Percentiles rank a stretch among this genome's conserved stretches.
Evolutionary conservation across 2,888 invertebrate species (phyloP).

Genomic region (Euclidia mi): DNA sequence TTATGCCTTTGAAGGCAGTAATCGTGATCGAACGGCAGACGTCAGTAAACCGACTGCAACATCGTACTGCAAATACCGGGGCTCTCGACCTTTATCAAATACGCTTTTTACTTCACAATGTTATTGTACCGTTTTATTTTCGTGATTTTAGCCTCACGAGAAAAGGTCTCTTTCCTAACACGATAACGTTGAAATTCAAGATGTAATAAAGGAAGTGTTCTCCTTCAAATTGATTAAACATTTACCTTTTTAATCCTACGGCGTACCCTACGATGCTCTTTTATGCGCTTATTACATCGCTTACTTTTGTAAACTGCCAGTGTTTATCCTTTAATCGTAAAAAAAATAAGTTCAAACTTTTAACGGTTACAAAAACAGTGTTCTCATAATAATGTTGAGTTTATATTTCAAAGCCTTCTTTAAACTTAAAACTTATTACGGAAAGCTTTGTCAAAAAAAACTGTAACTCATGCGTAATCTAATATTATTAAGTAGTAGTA

Average conservation of each 20-base stretch:
- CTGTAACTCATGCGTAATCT: slow-evolving; percentile 37
- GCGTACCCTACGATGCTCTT: slow-evolving; percentile 17
- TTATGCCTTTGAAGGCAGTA: slow-evolving; percentile 66
- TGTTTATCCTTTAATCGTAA: background rate
- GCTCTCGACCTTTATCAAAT: slow-evolving; percentile 49
- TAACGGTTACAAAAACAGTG: slow-evolving; percentile 1
- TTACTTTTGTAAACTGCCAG: background rate
- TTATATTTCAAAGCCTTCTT: slow-evolving; percentile 12
- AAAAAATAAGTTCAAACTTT: background rate
- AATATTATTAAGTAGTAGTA: slow-evolving; percentile 29
- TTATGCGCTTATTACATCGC: slow-evolving; percentile 6
- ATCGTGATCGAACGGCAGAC: slow-evolving; percentile 60
- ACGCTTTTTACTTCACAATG: slow-evolving; percentile 40
- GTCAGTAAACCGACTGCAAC: slow-evolving; percentile 58
- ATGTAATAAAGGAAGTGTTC: slow-evolving; percentile 28
- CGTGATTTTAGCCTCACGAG: slow-evolving; percentile 48
- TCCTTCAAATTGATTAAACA: slow-evolving; percentile 41
- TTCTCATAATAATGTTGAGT: background rate
- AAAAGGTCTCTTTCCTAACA: slow-evolving; percentile 46
- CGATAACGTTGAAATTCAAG: slow-evolving; percentile 35
- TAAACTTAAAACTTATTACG: slow-evolving; percentile 6
- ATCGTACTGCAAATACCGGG: slow-evolving; percentile 49
- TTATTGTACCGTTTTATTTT: slow-evolving; percentile 52
- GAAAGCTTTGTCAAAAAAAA: slow-evolving; percentile 27
- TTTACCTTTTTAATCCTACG: slow-evolving; percentile 29